Conservation (phyloP, 1,140 invertebrate species). For the Dinoponera quadriceps region DNA sequence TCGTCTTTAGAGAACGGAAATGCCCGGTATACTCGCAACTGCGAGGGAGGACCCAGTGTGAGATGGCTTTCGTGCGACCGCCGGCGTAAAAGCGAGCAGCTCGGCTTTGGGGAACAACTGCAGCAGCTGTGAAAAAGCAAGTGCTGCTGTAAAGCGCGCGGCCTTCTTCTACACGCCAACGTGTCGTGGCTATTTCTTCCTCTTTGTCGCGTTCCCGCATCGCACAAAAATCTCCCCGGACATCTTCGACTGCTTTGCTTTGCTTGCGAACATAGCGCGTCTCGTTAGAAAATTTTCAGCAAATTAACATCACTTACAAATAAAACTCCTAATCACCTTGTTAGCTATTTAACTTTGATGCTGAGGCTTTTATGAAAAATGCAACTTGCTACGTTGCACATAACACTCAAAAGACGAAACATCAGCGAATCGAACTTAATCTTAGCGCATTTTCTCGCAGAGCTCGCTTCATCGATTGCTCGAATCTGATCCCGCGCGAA, state of each 20-base stretch:
- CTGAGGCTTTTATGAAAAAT: neutral
- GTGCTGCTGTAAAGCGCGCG: conserved; percentile 28
- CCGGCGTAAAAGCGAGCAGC: conserved; percentile 41
- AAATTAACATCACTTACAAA: neutral
- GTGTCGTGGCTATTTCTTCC: neutral
- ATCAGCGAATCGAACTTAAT: neutral
- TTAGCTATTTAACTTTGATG: neutral
- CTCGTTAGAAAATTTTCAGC: neutral
- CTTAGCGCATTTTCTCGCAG: too few relatives aligned
- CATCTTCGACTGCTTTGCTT: neutral
- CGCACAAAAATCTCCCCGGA: conserved; percentile 13
- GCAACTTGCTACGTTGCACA: too few relatives aligned
- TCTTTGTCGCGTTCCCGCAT: neutral
- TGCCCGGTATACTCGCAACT: conserved; percentile 27
- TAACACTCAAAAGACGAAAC: too few relatives aligned
- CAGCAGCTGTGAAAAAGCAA: conserved; percentile 40
- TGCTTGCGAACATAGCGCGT: neutral
- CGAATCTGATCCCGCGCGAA: too few relatives aligned
- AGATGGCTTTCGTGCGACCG: conserved; percentile 42
- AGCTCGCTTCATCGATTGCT: neutral
- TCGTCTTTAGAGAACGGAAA: conserved; percentile 53
- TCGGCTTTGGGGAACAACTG: conserved; percentile 51
- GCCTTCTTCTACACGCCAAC: neutral
- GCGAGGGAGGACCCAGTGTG: conserved; percentile 38
- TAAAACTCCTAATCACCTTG: neutral